Conservation (phyloP, 2,797 vertebrate species). For the Dallia pectoralis region DNA sequence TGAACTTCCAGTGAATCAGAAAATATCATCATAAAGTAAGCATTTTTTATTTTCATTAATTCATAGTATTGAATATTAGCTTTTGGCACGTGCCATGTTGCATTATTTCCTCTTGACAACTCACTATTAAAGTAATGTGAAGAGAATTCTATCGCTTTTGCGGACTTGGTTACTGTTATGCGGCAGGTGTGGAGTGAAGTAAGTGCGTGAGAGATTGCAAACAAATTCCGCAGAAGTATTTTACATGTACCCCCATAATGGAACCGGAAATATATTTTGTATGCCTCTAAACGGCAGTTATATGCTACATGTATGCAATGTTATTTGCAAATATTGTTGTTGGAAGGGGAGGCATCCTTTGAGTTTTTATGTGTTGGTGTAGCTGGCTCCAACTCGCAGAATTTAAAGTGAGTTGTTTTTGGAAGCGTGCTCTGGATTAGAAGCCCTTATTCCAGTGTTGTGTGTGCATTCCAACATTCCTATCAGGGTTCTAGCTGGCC, state of each 20-base stretch:
- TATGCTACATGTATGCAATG: background rate
- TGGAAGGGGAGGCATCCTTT: background rate
- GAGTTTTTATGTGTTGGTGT: background rate
- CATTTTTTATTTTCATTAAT: background rate
- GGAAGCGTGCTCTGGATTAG: slow-evolving; percentile 28
- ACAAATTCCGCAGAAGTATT: background rate
- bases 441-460: slow-evolving; percentile 41
- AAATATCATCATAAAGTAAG: background rate
- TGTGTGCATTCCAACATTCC: slow-evolving; percentile 26
- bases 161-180: background rate
- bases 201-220: background rate
- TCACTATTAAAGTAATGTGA: no score
- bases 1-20: background rate
- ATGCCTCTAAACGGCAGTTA: background rate
- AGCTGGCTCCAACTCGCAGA: background rate
- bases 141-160: no score
- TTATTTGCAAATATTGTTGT: background rate
- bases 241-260: background rate
- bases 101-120: no score
- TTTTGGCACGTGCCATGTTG: no score
- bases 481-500: slow-evolving; percentile 24
- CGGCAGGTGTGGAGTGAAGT: background rate
- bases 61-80: background rate
- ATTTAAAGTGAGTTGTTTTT: slow-evolving; percentile 11
- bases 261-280: background rate